phyloP scores from a whole-genome alignment of 1,140 invertebrate species.

The Drosophila serrata region DNA sequence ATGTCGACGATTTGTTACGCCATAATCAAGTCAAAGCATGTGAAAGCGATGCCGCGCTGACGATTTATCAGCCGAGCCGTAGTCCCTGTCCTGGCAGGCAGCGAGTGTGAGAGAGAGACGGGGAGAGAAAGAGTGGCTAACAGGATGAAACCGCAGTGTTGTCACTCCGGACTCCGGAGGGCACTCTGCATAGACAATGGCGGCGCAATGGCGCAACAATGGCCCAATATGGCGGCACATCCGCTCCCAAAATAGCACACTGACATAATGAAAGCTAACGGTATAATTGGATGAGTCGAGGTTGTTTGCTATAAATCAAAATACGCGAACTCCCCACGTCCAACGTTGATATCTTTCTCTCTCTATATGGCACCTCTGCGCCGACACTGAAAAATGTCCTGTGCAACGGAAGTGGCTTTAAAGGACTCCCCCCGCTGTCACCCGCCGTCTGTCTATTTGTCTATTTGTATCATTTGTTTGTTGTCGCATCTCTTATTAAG shows the following conservation, averaged over 20 bases:
- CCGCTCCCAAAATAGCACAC: constrained; percentile 54
- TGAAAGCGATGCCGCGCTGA: constrained; percentile 64
- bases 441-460: constrained; percentile 18
- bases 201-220: constrained; percentile 31
- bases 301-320: constrained; percentile 69
- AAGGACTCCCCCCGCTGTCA: constrained; percentile 17
- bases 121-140: background rate
- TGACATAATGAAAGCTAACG: constrained; percentile 80
- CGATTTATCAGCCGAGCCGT: constrained; percentile 68
- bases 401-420: constrained; percentile 43
- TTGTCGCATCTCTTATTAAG: constrained; percentile 69
- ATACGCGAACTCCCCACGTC: constrained; percentile 9
- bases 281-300: constrained; percentile 74
- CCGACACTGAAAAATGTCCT: constrained; percentile 71
- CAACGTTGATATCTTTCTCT: constrained; percentile 40
- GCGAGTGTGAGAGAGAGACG: background rate
- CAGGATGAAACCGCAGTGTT: constrained; percentile 39
- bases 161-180: constrained; percentile 29
- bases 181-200: constrained; percentile 18
- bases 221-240: constrained; percentile 71
- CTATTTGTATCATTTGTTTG: constrained; percentile 55
- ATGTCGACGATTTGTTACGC: constrained; percentile 81
- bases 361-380: constrained; percentile 14
- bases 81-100: background rate
- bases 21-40: constrained; percentile 82